Evolutionary conservation across 2,113 vertebrate species (phyloP), one percentile per base, ranked within the genome.

Genomic region (Calonectris borealis): DNA sequence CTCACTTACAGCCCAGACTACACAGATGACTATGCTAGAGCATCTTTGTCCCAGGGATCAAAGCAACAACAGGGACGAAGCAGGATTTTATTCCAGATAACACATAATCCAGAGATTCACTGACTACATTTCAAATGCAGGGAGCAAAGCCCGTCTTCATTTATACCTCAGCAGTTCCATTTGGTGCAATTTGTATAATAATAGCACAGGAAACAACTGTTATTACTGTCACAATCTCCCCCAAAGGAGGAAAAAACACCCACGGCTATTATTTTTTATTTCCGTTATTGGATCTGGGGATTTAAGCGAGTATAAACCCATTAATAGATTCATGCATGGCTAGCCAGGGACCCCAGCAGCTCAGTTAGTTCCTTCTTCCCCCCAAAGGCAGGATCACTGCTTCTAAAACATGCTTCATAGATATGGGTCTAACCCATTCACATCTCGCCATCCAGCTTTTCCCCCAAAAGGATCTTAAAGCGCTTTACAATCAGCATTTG

Each of bases 401-500:
- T 57, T 21, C 44, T 60, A 34, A 85, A 83, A 26, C 11, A 9
- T 44, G 16, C 20, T 36, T 77, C 13, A 1, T 8, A 16, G 11
- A 4, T 7, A 13, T 3, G 4, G 11, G 24, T 83, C 69, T 26
- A 60, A 29, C 25, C 16, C 18, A 2, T 48, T 17, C 34, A 2
- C 12, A 10, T 62, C 75, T 54, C 19, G 3, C 31, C 42, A 21
- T 34, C 34, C 52, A 51, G n/a, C 29, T 86, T 96, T 94, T 80
- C 54, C 70, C 61, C 73, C 0, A 21, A 72, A 90, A 83, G 92
- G 83, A 82, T 49, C 94, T 83, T 40, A 91, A 96, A 94, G 95
- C 72, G 76, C 96, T 96, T 96, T 93, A 94, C 92, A 91, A 26
- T 46, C 34, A 14, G 40, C 61, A 60, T 71, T 68, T 68, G n/a